These are phyloP conservation scores for Agrypnus murinus DNA, from an alignment of 2,888 invertebrate genomes.

Conservation along the genomic window DNA sequence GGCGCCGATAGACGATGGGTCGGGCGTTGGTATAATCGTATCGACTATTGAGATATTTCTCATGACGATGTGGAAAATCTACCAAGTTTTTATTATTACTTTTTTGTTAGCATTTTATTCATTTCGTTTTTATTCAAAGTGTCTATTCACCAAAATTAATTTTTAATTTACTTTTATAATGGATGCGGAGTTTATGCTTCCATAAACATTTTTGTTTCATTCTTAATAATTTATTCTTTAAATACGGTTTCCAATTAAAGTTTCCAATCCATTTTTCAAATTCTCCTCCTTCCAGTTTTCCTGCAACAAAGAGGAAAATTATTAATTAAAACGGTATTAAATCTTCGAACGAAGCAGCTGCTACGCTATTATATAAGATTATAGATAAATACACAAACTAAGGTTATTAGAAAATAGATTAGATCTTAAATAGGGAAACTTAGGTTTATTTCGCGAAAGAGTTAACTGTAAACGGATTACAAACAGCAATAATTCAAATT, in stretches of 20 bases:
- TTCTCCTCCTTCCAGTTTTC: background rate
- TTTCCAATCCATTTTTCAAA: constrained; percentile 19
- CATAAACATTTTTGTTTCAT: constrained; percentile 26
- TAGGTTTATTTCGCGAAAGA: too few relatives aligned
- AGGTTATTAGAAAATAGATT: too few relatives aligned
- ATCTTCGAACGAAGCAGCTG: constrained; percentile 8
- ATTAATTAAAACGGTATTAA: constrained; percentile 23
- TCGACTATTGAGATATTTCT: constrained; percentile 41
- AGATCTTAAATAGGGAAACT: too few relatives aligned
- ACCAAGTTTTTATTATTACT: background rate
- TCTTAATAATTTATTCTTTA: background rate
- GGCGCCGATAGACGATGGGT: constrained; percentile 41
- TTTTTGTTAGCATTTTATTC: background rate
- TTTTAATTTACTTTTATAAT: constrained; percentile 22
- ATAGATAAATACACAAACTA: background rate
- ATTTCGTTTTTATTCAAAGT: constrained; percentile 7
- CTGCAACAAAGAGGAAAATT: constrained; percentile 12
- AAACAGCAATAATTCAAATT: too few relatives aligned
- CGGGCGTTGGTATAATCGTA: constrained; percentile 27
- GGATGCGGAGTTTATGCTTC: constrained; percentile 31
- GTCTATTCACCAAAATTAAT: background rate
- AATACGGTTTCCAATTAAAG: background rate
- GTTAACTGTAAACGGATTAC: too few relatives aligned
- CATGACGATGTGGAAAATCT: constrained; percentile 24
- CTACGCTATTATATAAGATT: background rate